phyloP scores from a whole-genome alignment of 1,140 invertebrate species.

The Catajapyx aquilonaris region DNA sequence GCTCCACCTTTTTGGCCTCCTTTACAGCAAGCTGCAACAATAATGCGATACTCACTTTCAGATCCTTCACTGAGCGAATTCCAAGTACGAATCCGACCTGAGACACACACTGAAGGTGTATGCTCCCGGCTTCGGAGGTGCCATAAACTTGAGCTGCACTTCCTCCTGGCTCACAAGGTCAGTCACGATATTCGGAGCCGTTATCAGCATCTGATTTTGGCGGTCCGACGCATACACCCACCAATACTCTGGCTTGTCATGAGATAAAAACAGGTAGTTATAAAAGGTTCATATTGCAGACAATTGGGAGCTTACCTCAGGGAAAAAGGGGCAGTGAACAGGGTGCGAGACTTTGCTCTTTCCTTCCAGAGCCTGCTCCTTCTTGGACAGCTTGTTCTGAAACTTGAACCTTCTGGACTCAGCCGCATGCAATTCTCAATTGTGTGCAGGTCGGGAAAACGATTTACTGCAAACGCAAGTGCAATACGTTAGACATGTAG shows the following conservation, averaged over 20 bases:
- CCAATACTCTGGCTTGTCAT: constrained; percentile 97
- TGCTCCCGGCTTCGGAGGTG: constrained; percentile 73
- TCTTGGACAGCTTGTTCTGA: constrained; percentile 28
- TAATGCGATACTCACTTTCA: constrained; percentile 45
- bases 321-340: constrained; percentile 90
- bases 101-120: constrained; percentile 90
- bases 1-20: constrained; percentile 71
- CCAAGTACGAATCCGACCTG: constrained; percentile 85
- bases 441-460: constrained; percentile 76
- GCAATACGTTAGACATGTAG: constrained; percentile 6
- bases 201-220: constrained; percentile 71
- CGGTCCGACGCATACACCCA: constrained; percentile 95
- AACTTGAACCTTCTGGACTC: constrained; percentile 44
- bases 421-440: constrained; percentile 96
- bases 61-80: constrained; percentile 75
- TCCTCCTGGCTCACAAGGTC: constrained; percentile 56
- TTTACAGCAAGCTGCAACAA: constrained; percentile 65
- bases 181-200: constrained; percentile 78
- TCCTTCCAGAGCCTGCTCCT: constrained; percentile 74
- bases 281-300: not conserved
- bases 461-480: constrained; percentile 34
- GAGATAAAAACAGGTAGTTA: constrained; percentile 10
- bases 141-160: constrained; percentile 87
- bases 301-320: constrained; percentile 33
- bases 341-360: constrained; percentile 83